Evolutionary conservation across 2,113 vertebrate genomes (phyloP).

Genomic region (Poeciliopsis prolifica): DNA sequence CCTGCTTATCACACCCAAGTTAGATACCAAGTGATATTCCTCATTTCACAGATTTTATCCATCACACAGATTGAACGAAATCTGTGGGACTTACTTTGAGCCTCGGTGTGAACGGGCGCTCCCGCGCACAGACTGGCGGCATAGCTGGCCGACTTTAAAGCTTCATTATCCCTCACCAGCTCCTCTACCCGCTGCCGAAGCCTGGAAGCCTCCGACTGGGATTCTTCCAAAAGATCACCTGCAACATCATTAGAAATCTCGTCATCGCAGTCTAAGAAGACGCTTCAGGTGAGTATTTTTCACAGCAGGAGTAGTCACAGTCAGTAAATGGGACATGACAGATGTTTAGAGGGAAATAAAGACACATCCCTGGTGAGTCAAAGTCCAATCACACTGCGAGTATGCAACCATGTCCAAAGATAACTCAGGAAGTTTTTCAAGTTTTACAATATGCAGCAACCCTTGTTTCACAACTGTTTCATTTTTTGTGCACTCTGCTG

Average conservation of each 20-base stretch:
- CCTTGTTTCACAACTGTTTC: background rate
- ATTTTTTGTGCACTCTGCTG: background rate
- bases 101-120: constrained; percentile 65
- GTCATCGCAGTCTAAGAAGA: constrained; percentile 1
- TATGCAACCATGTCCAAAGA: constrained; percentile 11
- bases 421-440: constrained; percentile 21
- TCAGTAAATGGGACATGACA: constrained; percentile 5
- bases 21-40: background rate
- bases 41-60: background rate
- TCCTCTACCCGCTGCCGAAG: constrained; percentile 93
- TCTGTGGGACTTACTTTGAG: constrained; percentile 66
- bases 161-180: constrained; percentile 90
- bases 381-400: background rate
- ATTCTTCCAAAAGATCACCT: constrained; percentile 95
- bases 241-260: constrained; percentile 22
- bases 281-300: background rate
- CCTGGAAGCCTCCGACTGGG: constrained; percentile 89
- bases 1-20: background rate
- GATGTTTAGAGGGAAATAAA: background rate
- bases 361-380: constrained; percentile 37
- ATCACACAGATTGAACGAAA: background rate
- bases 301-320: constrained; percentile 9
- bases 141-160: constrained; percentile 80
- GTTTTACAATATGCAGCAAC: constrained; percentile 45
- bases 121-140: constrained; percentile 75